Evolutionary conservation across 1,140 invertebrate genomes (phyloP).

Genomic region (Nymphalis io): DNA sequence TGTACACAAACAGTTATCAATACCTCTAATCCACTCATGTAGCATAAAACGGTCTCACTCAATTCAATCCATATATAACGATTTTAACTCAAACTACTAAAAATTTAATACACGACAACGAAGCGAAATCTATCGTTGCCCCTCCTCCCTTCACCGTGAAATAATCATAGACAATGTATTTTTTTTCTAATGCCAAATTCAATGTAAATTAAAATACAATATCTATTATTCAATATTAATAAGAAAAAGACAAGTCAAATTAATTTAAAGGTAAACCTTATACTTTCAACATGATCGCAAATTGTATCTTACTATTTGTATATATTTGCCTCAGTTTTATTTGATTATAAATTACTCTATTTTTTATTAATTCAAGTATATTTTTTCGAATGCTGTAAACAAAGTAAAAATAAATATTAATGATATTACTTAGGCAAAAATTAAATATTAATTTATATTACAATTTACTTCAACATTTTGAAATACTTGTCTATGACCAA

Average conservation of each 20-base stretch:
- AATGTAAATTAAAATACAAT: not conserved
- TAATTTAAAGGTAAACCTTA: not conserved
- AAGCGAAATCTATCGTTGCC: conserved; percentile 72
- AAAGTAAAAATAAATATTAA: too few relatives aligned
- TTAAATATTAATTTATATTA: too few relatives aligned
- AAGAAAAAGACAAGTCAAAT: not conserved
- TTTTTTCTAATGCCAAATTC: conserved; percentile 13
- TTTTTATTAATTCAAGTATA: too few relatives aligned
- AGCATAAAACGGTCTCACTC: conserved; percentile 59
- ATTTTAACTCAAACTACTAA: conserved; percentile 63
- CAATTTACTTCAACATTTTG: too few relatives aligned
- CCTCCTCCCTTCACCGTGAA: conserved; percentile 76
- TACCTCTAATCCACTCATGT: conserved; percentile 49
- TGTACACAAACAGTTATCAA: conserved; percentile 45
- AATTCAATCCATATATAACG: conserved; percentile 59
- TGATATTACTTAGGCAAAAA: too few relatives aligned
- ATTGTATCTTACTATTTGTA: too few relatives aligned
- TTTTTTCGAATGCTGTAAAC: too few relatives aligned
- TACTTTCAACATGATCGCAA: too few relatives aligned
- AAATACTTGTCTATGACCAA: too few relatives aligned
- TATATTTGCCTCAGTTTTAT: too few relatives aligned
- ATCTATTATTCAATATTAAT: not conserved
- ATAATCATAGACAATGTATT: conserved; percentile 57
- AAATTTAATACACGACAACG: conserved; percentile 71
- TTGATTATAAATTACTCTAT: too few relatives aligned